A percentile compares a stretch with the other conserved stretches of the same genome.
phyloP scores from a whole-genome alignment of 2,888 invertebrate genomes.

The Andrena camellia region DNA sequence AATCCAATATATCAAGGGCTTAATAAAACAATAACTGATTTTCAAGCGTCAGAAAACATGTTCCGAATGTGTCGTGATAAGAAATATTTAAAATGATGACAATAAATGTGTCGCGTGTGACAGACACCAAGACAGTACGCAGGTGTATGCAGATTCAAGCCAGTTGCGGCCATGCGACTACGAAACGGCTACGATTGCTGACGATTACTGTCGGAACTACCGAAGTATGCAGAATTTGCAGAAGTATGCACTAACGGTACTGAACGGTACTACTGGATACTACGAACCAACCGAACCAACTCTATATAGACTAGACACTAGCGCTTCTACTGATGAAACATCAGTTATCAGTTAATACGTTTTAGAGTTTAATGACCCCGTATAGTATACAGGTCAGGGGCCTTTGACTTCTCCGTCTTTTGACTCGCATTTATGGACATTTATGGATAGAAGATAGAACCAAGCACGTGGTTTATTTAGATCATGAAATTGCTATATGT shows the following conservation, averaged over 20 bases:
- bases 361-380: not conserved
- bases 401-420: not conserved
- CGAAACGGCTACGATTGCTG: not conserved
- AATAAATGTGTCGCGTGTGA: not conserved
- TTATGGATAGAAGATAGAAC: not conserved
- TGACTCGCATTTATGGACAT: not conserved
- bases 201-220: too few relatives aligned
- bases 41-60: constrained; percentile 8
- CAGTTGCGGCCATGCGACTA: not conserved
- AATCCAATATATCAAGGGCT: constrained; percentile 23
- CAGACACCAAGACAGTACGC: not conserved
- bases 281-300: constrained; percentile 20
- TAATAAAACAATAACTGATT: not conserved
- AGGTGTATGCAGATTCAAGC: not conserved
- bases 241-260: constrained; percentile 37
- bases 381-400: not conserved
- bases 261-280: not conserved
- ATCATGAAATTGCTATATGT: not conserved
- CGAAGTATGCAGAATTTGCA: not conserved
- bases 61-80: not conserved
- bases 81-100: constrained; percentile 10
- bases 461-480: not conserved
- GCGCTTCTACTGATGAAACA: constrained; percentile 6
- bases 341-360: constrained; percentile 6
- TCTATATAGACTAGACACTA: constrained; percentile 30